A percentile compares a stretch with the other conserved stretches of the same genome.
These are phyloP conservation scores for Catharus minimus DNA, from an alignment of 2,113 vertebrate genomes.

Conservation along the genomic window DNA sequence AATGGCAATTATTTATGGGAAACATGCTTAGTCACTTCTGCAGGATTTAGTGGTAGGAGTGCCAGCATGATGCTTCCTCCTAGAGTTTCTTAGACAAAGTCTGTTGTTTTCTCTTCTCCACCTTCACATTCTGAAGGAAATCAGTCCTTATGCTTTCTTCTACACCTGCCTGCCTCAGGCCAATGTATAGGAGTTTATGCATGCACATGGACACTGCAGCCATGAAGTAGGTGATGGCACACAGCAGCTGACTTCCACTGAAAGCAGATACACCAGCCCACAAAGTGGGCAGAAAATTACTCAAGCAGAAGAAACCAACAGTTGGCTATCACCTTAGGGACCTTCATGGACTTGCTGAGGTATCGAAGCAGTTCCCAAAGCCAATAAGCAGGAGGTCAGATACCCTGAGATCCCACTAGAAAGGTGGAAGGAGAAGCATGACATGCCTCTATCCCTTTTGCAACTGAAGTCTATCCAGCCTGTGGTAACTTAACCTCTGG, in stretches of 20 bases:
- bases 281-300: neutral
- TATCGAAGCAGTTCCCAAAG: neutral
- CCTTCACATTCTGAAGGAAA: neutral
- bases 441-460: neutral
- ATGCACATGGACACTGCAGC: neutral
- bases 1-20: neutral
- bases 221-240: neutral
- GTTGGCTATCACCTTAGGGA: neutral
- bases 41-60: neutral
- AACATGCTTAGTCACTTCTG: neutral
- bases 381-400: neutral
- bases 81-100: neutral
- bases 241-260: neutral
- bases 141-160: fast-evolving
- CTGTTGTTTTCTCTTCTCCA: neutral
- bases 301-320: neutral
- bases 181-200: fast-evolving
- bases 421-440: neutral
- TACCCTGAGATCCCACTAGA: neutral
- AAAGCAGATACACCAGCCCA: neutral
- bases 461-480: neutral
- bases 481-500: neutral
- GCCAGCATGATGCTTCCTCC: neutral
- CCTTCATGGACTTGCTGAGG: neutral
- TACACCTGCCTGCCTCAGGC: neutral